These are phyloP conservation scores for Piliocolobus tephrosceles DNA, from an alignment of 2,113 vertebrate species.

Conservation along the genomic window DNA sequence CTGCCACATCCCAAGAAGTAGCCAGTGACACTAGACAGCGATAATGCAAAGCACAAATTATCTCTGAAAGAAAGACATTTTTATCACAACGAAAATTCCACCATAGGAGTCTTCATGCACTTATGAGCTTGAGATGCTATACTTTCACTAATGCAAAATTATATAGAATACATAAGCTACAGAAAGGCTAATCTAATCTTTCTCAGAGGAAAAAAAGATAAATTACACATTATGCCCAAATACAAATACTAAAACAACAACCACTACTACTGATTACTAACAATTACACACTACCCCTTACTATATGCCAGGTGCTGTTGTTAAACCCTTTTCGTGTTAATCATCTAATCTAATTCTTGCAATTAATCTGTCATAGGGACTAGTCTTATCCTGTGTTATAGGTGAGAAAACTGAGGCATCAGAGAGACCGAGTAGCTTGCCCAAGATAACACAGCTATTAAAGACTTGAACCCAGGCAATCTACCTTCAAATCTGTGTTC, in stretches of 20 bases:
- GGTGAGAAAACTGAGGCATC: not conserved
- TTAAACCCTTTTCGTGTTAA: not conserved
- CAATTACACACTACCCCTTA: not conserved
- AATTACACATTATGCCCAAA: not conserved
- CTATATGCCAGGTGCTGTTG: not conserved
- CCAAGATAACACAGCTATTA: not conserved
- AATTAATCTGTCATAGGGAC: not conserved
- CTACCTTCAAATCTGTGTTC: not conserved
- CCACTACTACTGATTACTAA: not conserved
- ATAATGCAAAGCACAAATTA: conserved; percentile 1
- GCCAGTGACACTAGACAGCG: not conserved
- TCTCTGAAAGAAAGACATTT: conserved; percentile 58
- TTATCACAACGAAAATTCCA: not conserved
- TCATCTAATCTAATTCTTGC: not conserved
- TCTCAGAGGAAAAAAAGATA: not conserved
- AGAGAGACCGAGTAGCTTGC: not conserved
- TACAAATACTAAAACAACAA: not conserved
- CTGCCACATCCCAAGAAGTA: not conserved
- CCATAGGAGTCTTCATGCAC: not conserved
- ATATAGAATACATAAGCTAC: not conserved
- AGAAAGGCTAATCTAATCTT: conserved; percentile 20
- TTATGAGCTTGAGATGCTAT: not conserved
- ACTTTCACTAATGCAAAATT: not conserved
- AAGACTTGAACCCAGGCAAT: not conserved
- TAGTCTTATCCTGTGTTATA: not conserved